A percentile compares a stretch with the other conserved stretches of the same genome.
phyloP scores from a whole-genome alignment of 2,797 vertebrate genomes.

The Lemur catta region DNA sequence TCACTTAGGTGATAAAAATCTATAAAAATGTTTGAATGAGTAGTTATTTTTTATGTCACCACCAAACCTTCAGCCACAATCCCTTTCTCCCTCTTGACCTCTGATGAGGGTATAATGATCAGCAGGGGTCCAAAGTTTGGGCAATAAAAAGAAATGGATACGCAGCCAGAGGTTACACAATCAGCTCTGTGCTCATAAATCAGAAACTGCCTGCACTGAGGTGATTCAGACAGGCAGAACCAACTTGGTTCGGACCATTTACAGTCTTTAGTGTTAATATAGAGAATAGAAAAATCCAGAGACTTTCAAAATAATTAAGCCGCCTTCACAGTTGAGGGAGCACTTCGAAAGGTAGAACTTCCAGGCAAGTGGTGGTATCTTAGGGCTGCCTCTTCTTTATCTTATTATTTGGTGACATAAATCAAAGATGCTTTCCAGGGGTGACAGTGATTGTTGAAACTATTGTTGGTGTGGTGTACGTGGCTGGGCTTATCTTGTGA shows the following conservation, averaged over 20 bases:
- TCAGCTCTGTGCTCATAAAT: neutral
- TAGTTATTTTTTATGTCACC: neutral
- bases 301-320: neutral
- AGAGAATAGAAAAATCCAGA: neutral
- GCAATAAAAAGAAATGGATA: neutral
- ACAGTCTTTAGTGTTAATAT: neutral
- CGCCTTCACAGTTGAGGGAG: neutral
- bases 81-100: neutral
- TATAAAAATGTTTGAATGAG: neutral
- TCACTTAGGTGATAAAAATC: slow-evolving; percentile 19
- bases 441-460: neutral
- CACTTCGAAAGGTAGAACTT: neutral
- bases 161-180: neutral
- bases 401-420: neutral
- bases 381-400: neutral
- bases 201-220: neutral
- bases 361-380: neutral
- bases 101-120: neutral
- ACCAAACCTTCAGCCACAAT: neutral
- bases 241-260: neutral
- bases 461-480: neutral
- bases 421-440: neutral
- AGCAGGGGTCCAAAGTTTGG: neutral
- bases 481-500: neutral
- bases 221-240: neutral